Evolutionary conservation across 2,888 invertebrate species (phyloP), one percentile per base, ranked within the genome.

Genomic region (Papilio protenor): DNA sequence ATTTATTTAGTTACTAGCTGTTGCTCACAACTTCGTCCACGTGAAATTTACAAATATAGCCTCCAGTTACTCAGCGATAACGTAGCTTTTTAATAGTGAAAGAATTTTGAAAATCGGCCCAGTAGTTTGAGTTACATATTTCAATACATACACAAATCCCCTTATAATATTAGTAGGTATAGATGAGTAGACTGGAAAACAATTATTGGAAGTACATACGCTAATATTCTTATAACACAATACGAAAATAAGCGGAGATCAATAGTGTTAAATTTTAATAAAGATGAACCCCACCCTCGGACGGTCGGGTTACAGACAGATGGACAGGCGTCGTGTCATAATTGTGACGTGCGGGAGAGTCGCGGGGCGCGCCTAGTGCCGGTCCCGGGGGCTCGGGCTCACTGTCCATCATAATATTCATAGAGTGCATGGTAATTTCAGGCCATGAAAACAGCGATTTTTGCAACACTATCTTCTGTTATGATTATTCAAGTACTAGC

Each of bases 361-460:
- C 77, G 70, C 73, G 61, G 77, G 77, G 59, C 75, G 16, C 69
- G 78, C 49, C 77, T 45, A 49, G 77, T 59, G 69, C 5, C 57
- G 55, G 66, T 45, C 77, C 77, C 77, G 21, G 14, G 40, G 61
- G 77, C 52, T 40, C n/a, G 33, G 21, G 75, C 33, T 59, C 69
- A 59, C 73, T 70, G 59, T 74, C 77, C 49, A 74, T 77, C 61
- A 74, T 74, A 74, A 78, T 75, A 78, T 78, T 78, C 61, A 71
- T 69, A 21, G 69, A 69, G 55, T 69, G 75, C 49, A 55, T 75
- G 69, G 21, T 55, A 69, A 69, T 75, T 74, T 33, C 14, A 40
- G 27, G 66, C 61, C 75, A 75, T 18, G 66, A 66, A 40, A 47
- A 52, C 6, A 27, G 21, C 66, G 75, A 8, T 52, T 33, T 33